These are phyloP conservation scores for Cephus pygmeus DNA, from an alignment of 2,888 invertebrate genomes.

Conservation along the genomic window DNA sequence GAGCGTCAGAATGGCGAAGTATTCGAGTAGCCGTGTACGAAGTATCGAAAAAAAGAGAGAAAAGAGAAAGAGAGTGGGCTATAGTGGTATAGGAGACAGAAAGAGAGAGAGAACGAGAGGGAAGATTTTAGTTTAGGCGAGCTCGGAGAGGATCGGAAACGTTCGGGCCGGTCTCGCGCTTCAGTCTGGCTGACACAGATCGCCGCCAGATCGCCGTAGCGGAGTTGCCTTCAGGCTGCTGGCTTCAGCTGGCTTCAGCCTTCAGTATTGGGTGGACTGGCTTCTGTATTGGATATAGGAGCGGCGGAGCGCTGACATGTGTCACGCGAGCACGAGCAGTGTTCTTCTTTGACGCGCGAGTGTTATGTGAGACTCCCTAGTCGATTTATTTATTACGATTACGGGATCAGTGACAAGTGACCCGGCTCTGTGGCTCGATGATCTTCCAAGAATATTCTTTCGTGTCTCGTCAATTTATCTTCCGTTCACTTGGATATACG, in stretches of 20 bases:
- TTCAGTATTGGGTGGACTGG: slow-evolving; percentile 47
- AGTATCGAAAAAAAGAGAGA: background rate
- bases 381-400: slow-evolving; percentile 28
- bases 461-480: background rate
- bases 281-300: slow-evolving; percentile 37
- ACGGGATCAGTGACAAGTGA: background rate
- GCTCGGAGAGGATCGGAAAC: slow-evolving; percentile 22
- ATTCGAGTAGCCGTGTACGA: background rate
- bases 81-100: background rate
- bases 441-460: background rate
- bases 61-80: background rate
- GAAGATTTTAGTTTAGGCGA: background rate
- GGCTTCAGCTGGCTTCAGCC: slow-evolving; percentile 10
- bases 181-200: background rate
- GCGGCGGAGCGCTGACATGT: slow-evolving; percentile 42
- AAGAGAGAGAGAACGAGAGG: background rate
- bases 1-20: background rate
- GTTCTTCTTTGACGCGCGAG: slow-evolving; percentile 14
- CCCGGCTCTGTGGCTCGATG: background rate
- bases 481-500: background rate
- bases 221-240: slow-evolving; percentile 19
- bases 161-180: slow-evolving; percentile 21
- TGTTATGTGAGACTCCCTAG: slow-evolving; percentile 10
- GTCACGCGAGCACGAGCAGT: slow-evolving; percentile 40
- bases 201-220: slow-evolving; percentile 7